These are phyloP conservation scores for Amiota communis DNA, from an alignment of 2,888 invertebrate genomes.

Conservation along the genomic window DNA sequence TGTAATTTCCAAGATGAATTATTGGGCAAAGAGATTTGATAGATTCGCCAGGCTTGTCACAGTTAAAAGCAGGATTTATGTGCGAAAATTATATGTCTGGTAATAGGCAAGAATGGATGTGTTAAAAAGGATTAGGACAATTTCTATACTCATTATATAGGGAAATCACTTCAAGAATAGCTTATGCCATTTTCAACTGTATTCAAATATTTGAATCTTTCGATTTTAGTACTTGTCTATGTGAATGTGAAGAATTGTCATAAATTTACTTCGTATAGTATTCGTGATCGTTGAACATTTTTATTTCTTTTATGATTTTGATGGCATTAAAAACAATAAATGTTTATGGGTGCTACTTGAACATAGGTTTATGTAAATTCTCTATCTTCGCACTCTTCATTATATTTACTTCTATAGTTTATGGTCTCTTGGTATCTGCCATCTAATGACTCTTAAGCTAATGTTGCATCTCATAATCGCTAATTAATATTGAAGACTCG, in stretches of 20 bases:
- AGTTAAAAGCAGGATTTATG: constrained; percentile 26
- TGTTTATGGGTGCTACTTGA: too few relatives aligned
- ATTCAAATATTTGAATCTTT: too few relatives aligned
- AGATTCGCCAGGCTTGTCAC: constrained; percentile 24
- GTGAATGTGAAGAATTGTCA: too few relatives aligned
- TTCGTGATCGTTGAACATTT: too few relatives aligned
- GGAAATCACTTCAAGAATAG: background rate
- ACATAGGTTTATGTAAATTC: too few relatives aligned
- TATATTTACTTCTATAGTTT: background rate
- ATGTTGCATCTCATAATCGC: constrained; percentile 35
- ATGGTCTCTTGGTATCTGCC: background rate
- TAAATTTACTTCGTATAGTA: too few relatives aligned
- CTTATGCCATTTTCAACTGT: too few relatives aligned
- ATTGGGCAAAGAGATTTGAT: constrained; percentile 38
- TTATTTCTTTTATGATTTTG: too few relatives aligned
- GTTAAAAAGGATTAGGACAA: constrained; percentile 4
- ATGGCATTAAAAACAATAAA: too few relatives aligned
- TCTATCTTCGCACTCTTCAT: too few relatives aligned
- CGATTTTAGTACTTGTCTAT: too few relatives aligned
- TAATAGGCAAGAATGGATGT: too few relatives aligned
- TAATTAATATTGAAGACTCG: constrained; percentile 57
- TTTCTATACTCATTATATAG: background rate
- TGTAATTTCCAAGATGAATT: constrained; percentile 64
- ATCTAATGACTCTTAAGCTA: background rate
- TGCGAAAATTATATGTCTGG: constrained; percentile 6